phyloP scores from a whole-genome alignment of 1,140 invertebrate genomes.

The Rhynchophorus ferrugineus region DNA sequence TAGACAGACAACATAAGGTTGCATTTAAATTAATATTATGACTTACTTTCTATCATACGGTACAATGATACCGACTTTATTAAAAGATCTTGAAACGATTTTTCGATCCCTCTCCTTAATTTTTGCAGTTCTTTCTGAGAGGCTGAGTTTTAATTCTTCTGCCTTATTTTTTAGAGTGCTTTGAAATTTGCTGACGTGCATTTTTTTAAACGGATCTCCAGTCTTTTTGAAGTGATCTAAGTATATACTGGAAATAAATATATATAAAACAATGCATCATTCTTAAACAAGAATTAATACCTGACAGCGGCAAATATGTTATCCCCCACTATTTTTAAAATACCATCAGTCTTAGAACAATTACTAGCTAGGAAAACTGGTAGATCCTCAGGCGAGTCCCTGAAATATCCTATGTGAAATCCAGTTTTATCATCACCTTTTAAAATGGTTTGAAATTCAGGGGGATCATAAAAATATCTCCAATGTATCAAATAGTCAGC shows the following conservation, averaged over 20 bases:
- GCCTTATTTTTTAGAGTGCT: constrained; percentile 59
- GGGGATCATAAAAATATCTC: constrained; percentile 89
- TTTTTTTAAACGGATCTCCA: constrained; percentile 58
- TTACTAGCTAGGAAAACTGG: constrained; percentile 74
- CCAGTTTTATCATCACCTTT: constrained; percentile 59
- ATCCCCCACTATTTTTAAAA: constrained; percentile 62
- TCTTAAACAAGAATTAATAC: constrained; percentile 42
- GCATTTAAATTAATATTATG: constrained; percentile 8
- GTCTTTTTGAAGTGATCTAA: constrained; percentile 54
- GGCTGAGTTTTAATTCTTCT: constrained; percentile 51
- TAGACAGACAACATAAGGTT: constrained; percentile 2
- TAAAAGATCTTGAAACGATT: constrained; percentile 72
- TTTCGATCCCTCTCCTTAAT: constrained; percentile 59
- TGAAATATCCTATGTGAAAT: constrained; percentile 83
- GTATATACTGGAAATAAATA: constrained; percentile 49
- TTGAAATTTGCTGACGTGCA: constrained; percentile 49
- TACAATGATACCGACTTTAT: constrained; percentile 82
- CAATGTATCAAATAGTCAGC: constrained; percentile 72
- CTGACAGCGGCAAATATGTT: constrained; percentile 81
- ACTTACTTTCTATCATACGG: constrained; percentile 74
- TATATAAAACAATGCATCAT: background rate
- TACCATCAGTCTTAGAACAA: constrained; percentile 56
- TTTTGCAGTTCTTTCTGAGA: constrained; percentile 51
- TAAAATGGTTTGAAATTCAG: constrained; percentile 80
- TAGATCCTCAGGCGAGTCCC: constrained; percentile 68